Evolutionary conservation across 2,888 invertebrate species (phyloP).

Genomic region (Leucania comma): DNA sequence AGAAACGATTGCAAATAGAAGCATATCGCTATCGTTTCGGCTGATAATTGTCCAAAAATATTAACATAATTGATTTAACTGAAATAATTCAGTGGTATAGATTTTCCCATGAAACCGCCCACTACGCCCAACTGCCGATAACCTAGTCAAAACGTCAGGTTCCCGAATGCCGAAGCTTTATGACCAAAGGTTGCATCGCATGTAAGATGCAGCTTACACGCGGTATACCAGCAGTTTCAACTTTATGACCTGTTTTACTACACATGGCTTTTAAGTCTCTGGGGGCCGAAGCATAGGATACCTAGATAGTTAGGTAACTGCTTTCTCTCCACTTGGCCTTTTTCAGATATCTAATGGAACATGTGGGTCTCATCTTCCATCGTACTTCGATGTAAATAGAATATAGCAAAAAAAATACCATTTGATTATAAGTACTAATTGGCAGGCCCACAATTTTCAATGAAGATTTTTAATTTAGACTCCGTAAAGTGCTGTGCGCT

Average conservation of each 20-base stretch:
- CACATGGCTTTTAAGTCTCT: constrained; percentile 58
- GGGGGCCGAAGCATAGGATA: constrained; percentile 13
- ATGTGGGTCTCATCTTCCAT: not conserved
- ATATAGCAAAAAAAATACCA: not conserved
- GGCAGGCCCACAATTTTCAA: no score
- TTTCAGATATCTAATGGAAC: constrained; percentile 1
- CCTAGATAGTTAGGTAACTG: constrained; percentile 20
- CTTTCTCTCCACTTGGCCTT: constrained; percentile 27
- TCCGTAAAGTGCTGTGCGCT: no score
- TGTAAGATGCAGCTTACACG: constrained; percentile 59
- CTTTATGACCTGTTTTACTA: constrained; percentile 56
- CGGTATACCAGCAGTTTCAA: constrained; percentile 38
- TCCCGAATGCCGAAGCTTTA: constrained; percentile 28
- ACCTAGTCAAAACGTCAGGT: not conserved
- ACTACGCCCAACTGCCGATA: not conserved
- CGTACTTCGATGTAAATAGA: no score
- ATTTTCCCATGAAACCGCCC: not conserved
- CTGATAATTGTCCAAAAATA: not conserved
- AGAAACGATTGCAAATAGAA: not conserved
- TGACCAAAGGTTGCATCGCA: constrained; percentile 43
- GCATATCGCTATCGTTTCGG: not conserved
- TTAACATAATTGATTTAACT: not conserved
- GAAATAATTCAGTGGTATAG: not conserved
- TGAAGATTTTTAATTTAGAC: no score
- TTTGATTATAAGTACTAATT: no score